Evolutionary conservation across 2,797 vertebrate genomes (phyloP), one percentile per base, ranked within the genome.

Genomic region (Bradypus variegatus): DNA sequence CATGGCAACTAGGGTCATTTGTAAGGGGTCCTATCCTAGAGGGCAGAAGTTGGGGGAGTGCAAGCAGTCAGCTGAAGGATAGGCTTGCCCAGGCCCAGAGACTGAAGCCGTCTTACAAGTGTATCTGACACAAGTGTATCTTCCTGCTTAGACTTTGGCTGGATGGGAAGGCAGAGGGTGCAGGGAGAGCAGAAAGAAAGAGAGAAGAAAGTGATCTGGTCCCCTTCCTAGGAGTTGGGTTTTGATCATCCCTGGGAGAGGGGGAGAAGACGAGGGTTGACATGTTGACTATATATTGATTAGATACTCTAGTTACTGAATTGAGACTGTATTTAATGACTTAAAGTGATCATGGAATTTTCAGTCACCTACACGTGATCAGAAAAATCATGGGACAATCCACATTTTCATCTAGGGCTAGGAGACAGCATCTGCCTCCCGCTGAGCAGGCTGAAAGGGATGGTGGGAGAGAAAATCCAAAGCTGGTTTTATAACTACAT

Each of bases 101-200:
- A 8, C 4, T 41, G 41, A 80, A 55, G 69, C 10, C 36, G 64
- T 15, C 36, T 82, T 48, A 58, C 8, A 81, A 58, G 19, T 14
- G 21, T 48, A 14, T 38, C 31, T 48, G 29, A 29, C 33, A 29
- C 33, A 50, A n/a, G 60, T 50, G 69, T 69, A 36, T 38, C 55
- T 36, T 75, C 53, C 73, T 85, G 53, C 53, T 88, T 53, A 76
- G 45, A 27, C 21, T 16, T 21, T 19, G 12, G 33, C 67, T 48
- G 65, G 16, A 38, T 58, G 27, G n/a, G 1, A 5, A 3, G 50
- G 53, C 60, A 31, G n/a, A 12, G 10, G 15, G 58, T 6, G 0
- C 21, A 45, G 31, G 13, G 23, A 86, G 77, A 48, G 11, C 21
- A 19, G 33, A 27, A 18, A n/a, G 62, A 55, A 6, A n/a, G 41